Conservation (phyloP, 2,888 invertebrate genomes). For the Erpobdella octoculata region DNA sequence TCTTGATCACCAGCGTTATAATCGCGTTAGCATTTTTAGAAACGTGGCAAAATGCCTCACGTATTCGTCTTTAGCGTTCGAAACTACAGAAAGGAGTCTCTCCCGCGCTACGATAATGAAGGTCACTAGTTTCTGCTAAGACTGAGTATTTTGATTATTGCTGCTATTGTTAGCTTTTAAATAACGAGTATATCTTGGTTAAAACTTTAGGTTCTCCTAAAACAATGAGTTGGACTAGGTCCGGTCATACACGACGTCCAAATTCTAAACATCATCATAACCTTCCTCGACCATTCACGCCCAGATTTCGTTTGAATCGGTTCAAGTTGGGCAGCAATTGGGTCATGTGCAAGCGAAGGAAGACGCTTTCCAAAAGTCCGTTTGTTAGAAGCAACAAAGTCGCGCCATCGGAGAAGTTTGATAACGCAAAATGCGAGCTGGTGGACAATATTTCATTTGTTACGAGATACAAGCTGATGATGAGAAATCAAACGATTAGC, state of each 20-base stretch:
- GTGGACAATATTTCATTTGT: constrained; percentile 22
- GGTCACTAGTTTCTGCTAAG: constrained; percentile 6
- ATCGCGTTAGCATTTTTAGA: no score
- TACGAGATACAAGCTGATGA: constrained; percentile 15
- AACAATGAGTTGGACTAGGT: constrained; percentile 19
- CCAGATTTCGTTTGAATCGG: background rate
- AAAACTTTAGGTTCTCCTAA: constrained; percentile 6
- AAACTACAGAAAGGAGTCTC: background rate
- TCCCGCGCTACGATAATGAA: background rate
- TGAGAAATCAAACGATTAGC: background rate
- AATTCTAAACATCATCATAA: no score
- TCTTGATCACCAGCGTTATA: no score
- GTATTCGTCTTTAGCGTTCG: background rate
- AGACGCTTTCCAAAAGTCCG: background rate
- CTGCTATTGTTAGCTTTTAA: no score
- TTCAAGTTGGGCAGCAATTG: background rate
- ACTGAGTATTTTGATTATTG: background rate
- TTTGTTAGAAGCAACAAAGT: background rate
- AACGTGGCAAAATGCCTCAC: constrained; percentile 6
- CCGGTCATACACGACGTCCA: constrained; percentile 13
- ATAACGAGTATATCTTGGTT: no score
- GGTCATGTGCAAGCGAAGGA: background rate
- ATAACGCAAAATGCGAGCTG: background rate
- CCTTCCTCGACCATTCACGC: background rate
- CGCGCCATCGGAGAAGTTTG: background rate